Conservation (phyloP, 2,113 vertebrate genomes). For the Barbus barbus region DNA sequence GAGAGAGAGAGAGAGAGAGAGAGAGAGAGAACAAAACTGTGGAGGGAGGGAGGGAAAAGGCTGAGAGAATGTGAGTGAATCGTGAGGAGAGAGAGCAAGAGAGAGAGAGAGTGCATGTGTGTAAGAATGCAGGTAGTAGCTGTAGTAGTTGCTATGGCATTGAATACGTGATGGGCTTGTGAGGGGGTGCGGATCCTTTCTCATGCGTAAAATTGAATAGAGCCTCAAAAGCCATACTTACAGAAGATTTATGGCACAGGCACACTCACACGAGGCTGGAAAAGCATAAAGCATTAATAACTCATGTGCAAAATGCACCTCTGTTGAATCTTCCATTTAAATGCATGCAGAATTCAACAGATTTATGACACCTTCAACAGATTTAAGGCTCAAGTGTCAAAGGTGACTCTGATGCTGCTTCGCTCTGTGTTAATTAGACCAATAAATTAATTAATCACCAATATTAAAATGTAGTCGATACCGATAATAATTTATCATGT, state of each 20-base stretch:
- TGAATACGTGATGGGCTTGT: constrained; percentile 19
- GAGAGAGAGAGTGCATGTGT: background rate
- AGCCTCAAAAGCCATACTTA: background rate
- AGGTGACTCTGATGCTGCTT: background rate
- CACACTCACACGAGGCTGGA: background rate
- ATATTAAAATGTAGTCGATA: background rate
- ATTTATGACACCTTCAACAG: background rate
- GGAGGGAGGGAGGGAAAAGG: constrained; percentile 12
- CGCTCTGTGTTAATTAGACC: background rate
- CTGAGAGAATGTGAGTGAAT: constrained; percentile 4
- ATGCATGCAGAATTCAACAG: constrained; percentile 1
- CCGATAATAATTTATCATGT: background rate
- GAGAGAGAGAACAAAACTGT: background rate
- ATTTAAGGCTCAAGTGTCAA: background rate
- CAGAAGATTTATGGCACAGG: constrained; percentile 14
- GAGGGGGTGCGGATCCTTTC: background rate
- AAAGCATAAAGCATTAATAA: background rate
- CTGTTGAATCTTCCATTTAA: background rate
- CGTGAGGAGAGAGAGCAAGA: constrained; percentile 21
- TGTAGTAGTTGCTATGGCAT: constrained; percentile 49
- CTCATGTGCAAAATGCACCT: background rate
- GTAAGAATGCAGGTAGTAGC: constrained; percentile 28
- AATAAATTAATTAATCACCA: too few species aligned
- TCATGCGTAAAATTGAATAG: background rate
- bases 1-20: background rate